Percentiles rank a stretch among this genome's conserved stretches.
phyloP scores from a whole-genome alignment of 2,888 invertebrate species.

The Drosophila paucipuncta region DNA sequence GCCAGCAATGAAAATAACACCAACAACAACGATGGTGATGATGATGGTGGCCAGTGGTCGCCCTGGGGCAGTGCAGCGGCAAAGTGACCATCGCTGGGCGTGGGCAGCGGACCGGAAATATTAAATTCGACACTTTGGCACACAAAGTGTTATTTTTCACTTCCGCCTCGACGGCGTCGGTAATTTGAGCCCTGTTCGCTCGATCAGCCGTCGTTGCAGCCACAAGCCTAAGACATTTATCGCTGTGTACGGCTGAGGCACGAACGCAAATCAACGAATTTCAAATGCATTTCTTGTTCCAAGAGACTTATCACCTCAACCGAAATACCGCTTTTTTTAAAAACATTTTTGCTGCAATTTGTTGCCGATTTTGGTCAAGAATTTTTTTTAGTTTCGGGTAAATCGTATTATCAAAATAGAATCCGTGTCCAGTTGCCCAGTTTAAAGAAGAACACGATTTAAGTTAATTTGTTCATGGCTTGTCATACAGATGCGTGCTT shows the following conservation, averaged over 20 bases:
- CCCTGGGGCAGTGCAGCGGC: slow-evolving; percentile 17
- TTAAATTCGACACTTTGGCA: slow-evolving; percentile 76
- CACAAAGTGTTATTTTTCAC: slow-evolving; percentile 69
- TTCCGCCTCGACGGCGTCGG: slow-evolving; percentile 53
- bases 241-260: background rate
- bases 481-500: background rate
- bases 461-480: background rate
- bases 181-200: slow-evolving; percentile 29
- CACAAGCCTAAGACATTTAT: slow-evolving; percentile 29
- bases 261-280: background rate
- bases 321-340: background rate
- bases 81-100: slow-evolving; percentile 26
- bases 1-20: background rate
- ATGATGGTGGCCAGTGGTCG: slow-evolving; percentile 17
- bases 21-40: background rate
- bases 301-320: background rate
- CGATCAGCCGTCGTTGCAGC: slow-evolving; percentile 45
- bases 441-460: background rate
- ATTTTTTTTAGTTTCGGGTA: background rate
- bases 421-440: background rate
- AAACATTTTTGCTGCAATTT: background rate
- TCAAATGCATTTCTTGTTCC: background rate
- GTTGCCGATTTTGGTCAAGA: background rate
- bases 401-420: background rate
- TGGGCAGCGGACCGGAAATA: slow-evolving; percentile 68